Base-by-base conservation (phyloP, 2,797 vertebrate genomes). In the Coranthus polyacanthus region DNA sequence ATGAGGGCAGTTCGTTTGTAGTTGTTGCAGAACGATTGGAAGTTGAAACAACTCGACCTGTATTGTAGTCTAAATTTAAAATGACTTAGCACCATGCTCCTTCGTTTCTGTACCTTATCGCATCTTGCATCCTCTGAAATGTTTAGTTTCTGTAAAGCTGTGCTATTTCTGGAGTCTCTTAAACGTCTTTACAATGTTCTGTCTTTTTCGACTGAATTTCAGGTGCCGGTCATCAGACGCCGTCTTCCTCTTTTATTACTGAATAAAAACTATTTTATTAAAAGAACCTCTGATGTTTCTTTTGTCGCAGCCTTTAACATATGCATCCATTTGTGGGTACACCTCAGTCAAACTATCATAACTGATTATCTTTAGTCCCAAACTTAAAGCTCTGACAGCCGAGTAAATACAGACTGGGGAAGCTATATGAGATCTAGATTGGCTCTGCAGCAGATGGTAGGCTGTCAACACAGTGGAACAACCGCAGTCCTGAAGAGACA, bases 371-470 rank as follows among this genome's bases (percentile, higher is more conserved):
- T 78, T 69, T 17, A 78, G 46, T 75, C 45, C 49, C 46, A 64
- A 73, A 78, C 66, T 75, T 74, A n/a, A 72, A 78, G 63, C 72
- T 67, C 67, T 72, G 79, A 84, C 75, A 75, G 79, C 39, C 44
- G 53, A 84, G 83, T 85, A 84, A 90, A 88, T 83, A 79, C 70
- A 78, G 77, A 85, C 66, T 37, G 67, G 26, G 57, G 58, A 78
- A 77, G 83, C 71, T 85, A 83, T 87, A 74, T 67, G 68, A 85
- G 82, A 74, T 76, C 69, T 56, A 64, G 68, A 79, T 78, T 79
- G 73, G 73, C 81, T 85, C 56, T 38, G 85, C 86, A 85, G 86
- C 88, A 93, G 91, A 93, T 93, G 91, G 91, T 80, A 15, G 53
- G 65, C 71, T 89, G 87, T 93, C 88, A 88, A 76, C 77, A 84